Percentiles rank a stretch among this genome's conserved stretches.
Evolutionary conservation across 2,888 invertebrate species (phyloP).

Genomic region (Zygogramma bicolorata): DNA sequence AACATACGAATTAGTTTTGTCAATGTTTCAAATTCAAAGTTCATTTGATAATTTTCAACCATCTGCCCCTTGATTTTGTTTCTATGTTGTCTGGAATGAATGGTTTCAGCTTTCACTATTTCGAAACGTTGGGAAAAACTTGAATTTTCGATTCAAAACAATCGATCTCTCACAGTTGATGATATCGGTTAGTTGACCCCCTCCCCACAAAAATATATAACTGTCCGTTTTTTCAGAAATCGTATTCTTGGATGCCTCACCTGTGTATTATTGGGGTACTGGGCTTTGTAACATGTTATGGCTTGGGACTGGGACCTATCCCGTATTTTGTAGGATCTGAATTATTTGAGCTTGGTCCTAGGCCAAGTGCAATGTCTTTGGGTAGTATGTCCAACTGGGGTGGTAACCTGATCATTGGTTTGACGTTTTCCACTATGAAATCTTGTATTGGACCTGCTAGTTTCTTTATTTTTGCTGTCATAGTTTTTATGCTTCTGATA

Average conservation of each 20-base stretch:
- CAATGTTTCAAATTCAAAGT: too few relatives aligned
- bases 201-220: too few relatives aligned
- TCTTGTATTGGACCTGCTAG: conserved; percentile 76
- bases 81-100: too few relatives aligned
- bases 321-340: conserved; percentile 90
- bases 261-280: conserved; percentile 79
- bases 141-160: too few relatives aligned
- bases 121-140: too few relatives aligned
- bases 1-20: too few relatives aligned
- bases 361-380: conserved; percentile 88
- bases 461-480: conserved; percentile 79
- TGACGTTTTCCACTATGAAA: conserved; percentile 79
- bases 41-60: too few relatives aligned
- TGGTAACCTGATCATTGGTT: conserved; percentile 88
- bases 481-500: conserved; percentile 70
- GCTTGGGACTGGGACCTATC: conserved; percentile 87
- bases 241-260: conserved; percentile 77
- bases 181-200: too few relatives aligned
- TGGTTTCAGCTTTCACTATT: too few relatives aligned
- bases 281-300: conserved; percentile 83
- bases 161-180: too few relatives aligned
- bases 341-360: conserved; percentile 85
- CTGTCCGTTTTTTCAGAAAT: conserved; percentile 67
- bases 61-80: too few relatives aligned
- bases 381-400: conserved; percentile 90